Percentiles rank a stretch among this genome's conserved stretches.
These are phyloP conservation scores for Neopelma chrysocephalum DNA, from an alignment of 2,797 vertebrate genomes.

Conservation along the genomic window DNA sequence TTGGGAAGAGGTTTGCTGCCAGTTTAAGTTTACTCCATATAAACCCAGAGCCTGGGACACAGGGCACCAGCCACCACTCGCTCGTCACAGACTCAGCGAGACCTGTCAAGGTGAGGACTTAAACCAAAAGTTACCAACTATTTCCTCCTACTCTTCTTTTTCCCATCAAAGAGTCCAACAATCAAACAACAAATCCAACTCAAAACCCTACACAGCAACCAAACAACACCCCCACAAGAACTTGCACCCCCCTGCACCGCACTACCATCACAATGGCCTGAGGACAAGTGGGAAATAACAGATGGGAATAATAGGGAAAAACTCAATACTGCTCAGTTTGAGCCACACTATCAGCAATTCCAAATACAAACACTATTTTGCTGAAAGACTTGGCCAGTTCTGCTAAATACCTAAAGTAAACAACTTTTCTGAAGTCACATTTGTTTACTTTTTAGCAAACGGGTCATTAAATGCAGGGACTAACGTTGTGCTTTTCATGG, in stretches of 20 bases:
- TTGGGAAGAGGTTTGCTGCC: not conserved
- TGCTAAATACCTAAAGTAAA: not conserved
- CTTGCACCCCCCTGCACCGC: too few species aligned
- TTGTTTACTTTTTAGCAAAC: not conserved
- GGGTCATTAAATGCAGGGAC: not conserved
- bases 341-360: not conserved
- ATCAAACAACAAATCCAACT: not conserved
- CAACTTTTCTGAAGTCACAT: not conserved
- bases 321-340: too few species aligned
- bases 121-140: not conserved
- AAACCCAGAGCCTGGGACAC: not conserved
- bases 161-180: too few species aligned
- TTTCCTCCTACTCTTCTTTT: not conserved
- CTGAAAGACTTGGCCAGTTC: not conserved
- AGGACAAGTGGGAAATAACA: not conserved
- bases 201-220: not conserved
- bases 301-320: not conserved
- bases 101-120: accelerated
- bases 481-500: not conserved
- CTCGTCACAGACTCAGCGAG: accelerated
- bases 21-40: not conserved
- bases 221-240: not conserved
- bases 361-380: not conserved
- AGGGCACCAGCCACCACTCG: accelerated
- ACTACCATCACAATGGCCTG: accelerated